Evolutionary conservation across 2,888 invertebrate genomes (phyloP).

Genomic region (Drosophila picticornis): DNA sequence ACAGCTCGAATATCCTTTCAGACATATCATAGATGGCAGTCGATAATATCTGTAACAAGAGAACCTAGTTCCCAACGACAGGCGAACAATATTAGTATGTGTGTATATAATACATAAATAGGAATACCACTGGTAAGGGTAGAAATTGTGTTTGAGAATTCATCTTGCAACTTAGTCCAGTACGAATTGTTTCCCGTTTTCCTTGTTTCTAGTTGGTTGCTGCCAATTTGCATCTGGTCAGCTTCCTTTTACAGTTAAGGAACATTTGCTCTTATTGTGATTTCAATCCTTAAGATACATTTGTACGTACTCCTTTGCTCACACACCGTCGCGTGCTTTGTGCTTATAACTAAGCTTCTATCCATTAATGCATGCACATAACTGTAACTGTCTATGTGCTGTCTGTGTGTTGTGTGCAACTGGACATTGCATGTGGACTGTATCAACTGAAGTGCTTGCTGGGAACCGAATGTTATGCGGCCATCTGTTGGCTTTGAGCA

Average conservation of each 20-base stretch:
- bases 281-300: conserved; percentile 44
- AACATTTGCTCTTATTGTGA: conserved; percentile 1
- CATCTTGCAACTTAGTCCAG: conserved; percentile 71
- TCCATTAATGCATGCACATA: background rate
- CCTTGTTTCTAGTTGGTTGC: background rate
- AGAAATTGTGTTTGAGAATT: background rate
- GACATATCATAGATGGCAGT: background rate
- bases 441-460: conserved; percentile 8
- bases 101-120: background rate
- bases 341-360: conserved; percentile 53
- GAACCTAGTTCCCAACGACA: background rate
- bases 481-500: conserved; percentile 49
- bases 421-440: conserved; percentile 30
- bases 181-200: conserved; percentile 59
- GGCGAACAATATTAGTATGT: background rate
- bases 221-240: conserved; percentile 40
- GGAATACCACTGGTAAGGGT: background rate
- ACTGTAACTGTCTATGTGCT: conserved; percentile 12
- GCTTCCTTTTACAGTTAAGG: conserved; percentile 23
- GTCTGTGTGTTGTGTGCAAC: conserved; percentile 19
- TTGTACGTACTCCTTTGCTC: background rate
- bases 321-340: conserved; percentile 58
- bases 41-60: background rate
- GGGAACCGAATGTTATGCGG: conserved; percentile 28
- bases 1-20: background rate